Percentiles rank a stretch among this genome's conserved stretches.
Evolutionary conservation across 1,140 invertebrate species (phyloP).

Genomic region (Bombus waltoni): DNA sequence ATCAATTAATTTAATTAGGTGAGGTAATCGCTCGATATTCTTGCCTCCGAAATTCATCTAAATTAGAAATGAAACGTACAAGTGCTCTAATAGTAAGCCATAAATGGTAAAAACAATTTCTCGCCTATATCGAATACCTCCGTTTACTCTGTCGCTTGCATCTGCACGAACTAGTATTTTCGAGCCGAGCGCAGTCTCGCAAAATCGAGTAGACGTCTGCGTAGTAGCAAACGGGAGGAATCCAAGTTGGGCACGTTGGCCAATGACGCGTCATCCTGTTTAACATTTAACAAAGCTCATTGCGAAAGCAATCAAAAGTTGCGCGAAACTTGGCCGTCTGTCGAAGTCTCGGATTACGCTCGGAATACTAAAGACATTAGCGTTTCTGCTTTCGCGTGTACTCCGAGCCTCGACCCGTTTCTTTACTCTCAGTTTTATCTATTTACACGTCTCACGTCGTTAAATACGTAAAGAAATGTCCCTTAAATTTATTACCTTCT

Average conservation of each 20-base stretch:
- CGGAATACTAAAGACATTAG: slow-evolving; percentile 72
- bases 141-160: neutral
- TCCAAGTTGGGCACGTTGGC: slow-evolving; percentile 2
- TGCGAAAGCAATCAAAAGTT: slow-evolving; percentile 82
- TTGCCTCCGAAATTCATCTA: too few relatives aligned
- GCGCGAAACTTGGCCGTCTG: slow-evolving; percentile 56
- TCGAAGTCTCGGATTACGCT: slow-evolving; percentile 70
- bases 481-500: neutral
- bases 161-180: neutral
- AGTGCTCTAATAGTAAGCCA: too few relatives aligned
- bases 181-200: neutral
- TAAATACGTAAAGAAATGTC: neutral
- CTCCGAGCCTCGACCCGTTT: neutral
- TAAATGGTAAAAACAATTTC: neutral
- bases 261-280: slow-evolving; percentile 75
- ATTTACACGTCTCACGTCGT: neutral
- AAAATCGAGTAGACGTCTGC: neutral
- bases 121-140: too few relatives aligned
- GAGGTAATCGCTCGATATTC: too few relatives aligned
- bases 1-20: too few relatives aligned
- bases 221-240: neutral
- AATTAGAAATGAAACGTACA: too few relatives aligned
- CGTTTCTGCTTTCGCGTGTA: neutral
- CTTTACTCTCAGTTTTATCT: neutral
- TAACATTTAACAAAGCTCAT: slow-evolving; percentile 82